Base-by-base conservation (phyloP, 2,888 invertebrate species). In the Dasypogon diadema region DNA sequence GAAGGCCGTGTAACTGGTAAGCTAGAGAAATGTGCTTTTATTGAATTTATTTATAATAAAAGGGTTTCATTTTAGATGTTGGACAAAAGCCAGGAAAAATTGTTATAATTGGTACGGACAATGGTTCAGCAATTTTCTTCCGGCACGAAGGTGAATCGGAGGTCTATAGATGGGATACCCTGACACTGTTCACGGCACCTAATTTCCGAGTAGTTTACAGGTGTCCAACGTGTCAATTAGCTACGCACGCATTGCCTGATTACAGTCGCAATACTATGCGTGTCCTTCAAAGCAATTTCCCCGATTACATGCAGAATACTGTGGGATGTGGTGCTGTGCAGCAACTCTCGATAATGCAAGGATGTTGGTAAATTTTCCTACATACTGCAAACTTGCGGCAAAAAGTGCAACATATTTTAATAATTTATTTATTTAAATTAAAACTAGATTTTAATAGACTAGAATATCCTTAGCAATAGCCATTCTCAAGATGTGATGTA, bases 291-390 rank as follows among this genome's bases (percentile, higher is more conserved):
- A 90, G 90, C 80, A 91, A 91, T 83, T 91, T 91, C 83, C 89
- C 88, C 1, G 90, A 91, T 84, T 91, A 87, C 80, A 88, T 91
- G 82, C 87, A 89, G 78, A 88, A 88, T 78, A 89, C 88, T 18
- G 89, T 90, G 46, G 91, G 91, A 22, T 90, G 90, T 80, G 90
- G 90, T 1, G 88, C 89, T 48, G 87, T 89, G 46, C 90, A 90
- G 81, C 87, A 88, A 63, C 82, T 90, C 54, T 83, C 82, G 1
- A 55, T 83, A 2, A 83, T 86, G 80, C 78, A 79, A 58, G 79
- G 80, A 18, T 79, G 80, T 37, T 78, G 77, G 77, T 79, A 77
- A 74, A 16, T 14, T 8, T 26, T 24, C 10, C 6, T 30, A 18
- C 2, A 26, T n/a, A 14, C 14, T n/a, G n/a, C n/a, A n/a, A n/a